phyloP scores from a whole-genome alignment of 2,797 vertebrate genomes.

The Bradypodion pumilum region DNA sequence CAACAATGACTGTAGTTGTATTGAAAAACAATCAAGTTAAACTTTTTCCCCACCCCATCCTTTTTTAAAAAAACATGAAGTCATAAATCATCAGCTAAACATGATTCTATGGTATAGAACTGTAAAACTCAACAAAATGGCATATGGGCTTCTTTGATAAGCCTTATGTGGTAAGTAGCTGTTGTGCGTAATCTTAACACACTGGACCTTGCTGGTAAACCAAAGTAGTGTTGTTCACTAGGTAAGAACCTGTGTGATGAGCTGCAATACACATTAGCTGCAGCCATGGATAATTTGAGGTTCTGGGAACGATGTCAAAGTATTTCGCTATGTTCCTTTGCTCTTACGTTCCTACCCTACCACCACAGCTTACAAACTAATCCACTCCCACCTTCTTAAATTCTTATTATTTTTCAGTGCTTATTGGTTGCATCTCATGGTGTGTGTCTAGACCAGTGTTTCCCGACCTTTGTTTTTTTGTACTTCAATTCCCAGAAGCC shows the following conservation, averaged over 20 bases:
- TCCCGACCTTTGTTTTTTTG: too few relatives aligned
- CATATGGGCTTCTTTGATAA: too few relatives aligned
- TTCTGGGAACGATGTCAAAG: slow-evolving; percentile 11
- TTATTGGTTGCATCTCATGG: slow-evolving; percentile 55
- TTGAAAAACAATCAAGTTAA: slow-evolving; percentile 60
- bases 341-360: slow-evolving; percentile 49
- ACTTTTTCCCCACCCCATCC: too few relatives aligned
- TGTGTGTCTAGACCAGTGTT: too few relatives aligned
- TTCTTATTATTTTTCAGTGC: slow-evolving; percentile 66
- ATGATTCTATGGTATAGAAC: slow-evolving; percentile 22
- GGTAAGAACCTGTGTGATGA: not conserved
- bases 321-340: slow-evolving; percentile 16
- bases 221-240: not conserved
- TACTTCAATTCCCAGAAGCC: too few relatives aligned
- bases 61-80: slow-evolving; percentile 43
- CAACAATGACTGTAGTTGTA: slow-evolving; percentile 54
- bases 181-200: not conserved
- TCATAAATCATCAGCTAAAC: slow-evolving; percentile 44
- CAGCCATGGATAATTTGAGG: not conserved
- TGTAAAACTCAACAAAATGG: slow-evolving; percentile 7
- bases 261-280: not conserved
- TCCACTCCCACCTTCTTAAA: slow-evolving; percentile 63
- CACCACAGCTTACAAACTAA: slow-evolving; percentile 63
- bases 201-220: not conserved
- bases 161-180: not conserved